Evolutionary conservation across 2,113 vertebrate species (phyloP).

Genomic region (Amphiprion percula): DNA sequence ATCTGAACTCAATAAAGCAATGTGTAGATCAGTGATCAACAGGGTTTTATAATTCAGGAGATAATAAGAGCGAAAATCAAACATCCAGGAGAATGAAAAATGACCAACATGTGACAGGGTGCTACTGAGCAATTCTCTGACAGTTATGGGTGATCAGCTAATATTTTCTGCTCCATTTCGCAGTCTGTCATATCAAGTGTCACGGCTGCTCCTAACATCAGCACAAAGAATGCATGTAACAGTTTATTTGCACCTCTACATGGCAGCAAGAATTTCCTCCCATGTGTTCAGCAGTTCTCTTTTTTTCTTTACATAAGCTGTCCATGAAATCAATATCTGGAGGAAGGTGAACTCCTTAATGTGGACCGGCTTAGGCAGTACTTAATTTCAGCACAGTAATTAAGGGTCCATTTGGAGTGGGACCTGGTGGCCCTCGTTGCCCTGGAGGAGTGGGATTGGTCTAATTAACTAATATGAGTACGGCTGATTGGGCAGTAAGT

Average conservation of each 20-base stretch:
- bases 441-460: constrained; percentile 75
- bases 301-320: constrained; percentile 43
- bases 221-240: constrained; percentile 63
- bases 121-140: constrained; percentile 40
- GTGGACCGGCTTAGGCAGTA: constrained; percentile 73
- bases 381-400: constrained; percentile 83
- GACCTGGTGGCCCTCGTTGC: constrained; percentile 75
- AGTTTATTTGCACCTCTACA: constrained; percentile 61
- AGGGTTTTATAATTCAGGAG: constrained; percentile 19
- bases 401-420: constrained; percentile 81
- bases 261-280: constrained; percentile 46
- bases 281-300: constrained; percentile 58
- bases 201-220: constrained; percentile 64
- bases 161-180: constrained; percentile 76
- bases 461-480: constrained; percentile 81
- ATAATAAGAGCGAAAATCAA: constrained; percentile 12
- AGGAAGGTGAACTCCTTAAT: constrained; percentile 68
- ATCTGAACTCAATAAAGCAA: not conserved
- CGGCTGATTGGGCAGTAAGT: constrained; percentile 71
- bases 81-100: constrained; percentile 30
- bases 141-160: constrained; percentile 57
- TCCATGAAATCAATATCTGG: constrained; percentile 81
- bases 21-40: constrained; percentile 22
- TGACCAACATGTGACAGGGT: constrained; percentile 49
- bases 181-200: constrained; percentile 71